Evolutionary conservation across 1,140 invertebrate species (phyloP).

Genomic region (Plodia interpunctella): DNA sequence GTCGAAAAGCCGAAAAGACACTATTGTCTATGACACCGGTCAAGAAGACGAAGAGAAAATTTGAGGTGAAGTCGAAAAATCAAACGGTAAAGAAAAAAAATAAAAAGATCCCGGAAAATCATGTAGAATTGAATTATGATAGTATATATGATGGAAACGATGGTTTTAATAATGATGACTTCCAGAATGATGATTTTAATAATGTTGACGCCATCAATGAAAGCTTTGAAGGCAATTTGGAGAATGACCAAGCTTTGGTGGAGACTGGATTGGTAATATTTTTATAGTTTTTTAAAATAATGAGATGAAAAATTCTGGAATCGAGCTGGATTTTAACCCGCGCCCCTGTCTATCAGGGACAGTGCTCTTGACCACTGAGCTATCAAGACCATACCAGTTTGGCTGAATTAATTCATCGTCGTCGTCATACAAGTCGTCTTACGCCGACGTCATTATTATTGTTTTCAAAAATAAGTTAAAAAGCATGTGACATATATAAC

Average conservation of each 20-base stretch:
- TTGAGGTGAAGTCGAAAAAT: not conserved
- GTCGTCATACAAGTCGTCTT: too few species aligned
- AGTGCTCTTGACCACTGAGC: too few species aligned
- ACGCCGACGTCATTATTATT: too few species aligned
- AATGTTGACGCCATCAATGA: not conserved
- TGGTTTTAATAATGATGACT: not conserved
- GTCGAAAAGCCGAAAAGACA: slow-evolving; percentile 22
- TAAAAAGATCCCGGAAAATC: not conserved
- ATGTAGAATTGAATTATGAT: not conserved
- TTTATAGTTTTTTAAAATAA: too few species aligned
- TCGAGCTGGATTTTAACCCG: too few species aligned
- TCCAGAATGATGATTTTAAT: not conserved
- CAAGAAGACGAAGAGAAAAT: slow-evolving; percentile 1
- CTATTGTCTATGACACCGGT: slow-evolving; percentile 7
- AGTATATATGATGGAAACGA: not conserved
- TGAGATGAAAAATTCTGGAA: too few species aligned
- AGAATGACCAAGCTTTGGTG: not conserved
- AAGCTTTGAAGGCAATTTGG: not conserved
- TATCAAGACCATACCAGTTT: too few species aligned
- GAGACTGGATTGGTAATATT: not conserved
- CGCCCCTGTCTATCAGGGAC: too few species aligned
- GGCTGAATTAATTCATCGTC: too few species aligned
- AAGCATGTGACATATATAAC: too few species aligned
- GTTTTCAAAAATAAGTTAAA: too few species aligned
- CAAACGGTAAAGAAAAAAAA: not conserved